phyloP scores from a whole-genome alignment of 2,888 invertebrate species.

The Tipula confusa region DNA sequence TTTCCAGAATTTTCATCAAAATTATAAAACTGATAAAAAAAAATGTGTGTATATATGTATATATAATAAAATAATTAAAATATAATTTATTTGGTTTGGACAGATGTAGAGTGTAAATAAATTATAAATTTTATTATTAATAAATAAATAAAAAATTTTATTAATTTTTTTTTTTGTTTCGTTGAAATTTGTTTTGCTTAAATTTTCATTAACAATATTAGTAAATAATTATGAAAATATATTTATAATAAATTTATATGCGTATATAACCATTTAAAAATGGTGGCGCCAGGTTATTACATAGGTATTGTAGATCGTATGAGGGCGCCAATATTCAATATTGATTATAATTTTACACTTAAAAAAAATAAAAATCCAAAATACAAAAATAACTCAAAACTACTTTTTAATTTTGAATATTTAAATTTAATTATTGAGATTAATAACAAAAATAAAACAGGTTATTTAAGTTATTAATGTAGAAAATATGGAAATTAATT shows the following conservation, averaged over 20 bases:
- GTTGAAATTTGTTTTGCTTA: too few species aligned
- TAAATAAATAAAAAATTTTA: neutral
- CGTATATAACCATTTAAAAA: too few species aligned
- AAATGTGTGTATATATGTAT: neutral
- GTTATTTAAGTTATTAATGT: neutral
- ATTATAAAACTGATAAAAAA: neutral
- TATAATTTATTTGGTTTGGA: slow-evolving; percentile 12
- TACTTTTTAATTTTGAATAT: neutral
- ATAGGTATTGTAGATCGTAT: neutral
- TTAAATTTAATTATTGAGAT: neutral
- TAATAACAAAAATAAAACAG: neutral
- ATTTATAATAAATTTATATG: neutral
- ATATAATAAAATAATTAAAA: neutral
- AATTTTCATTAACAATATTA: slow-evolving; percentile 6
- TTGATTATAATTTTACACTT: slow-evolving; percentile 20
- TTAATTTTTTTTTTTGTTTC: neutral
- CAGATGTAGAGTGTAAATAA: slow-evolving; percentile 3
- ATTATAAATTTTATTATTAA: neutral
- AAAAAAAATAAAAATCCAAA: neutral
- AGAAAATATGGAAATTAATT: neutral
- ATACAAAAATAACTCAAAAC: neutral
- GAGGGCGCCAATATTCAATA: neutral
- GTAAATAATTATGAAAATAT: neutral
- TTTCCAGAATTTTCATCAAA: neutral
- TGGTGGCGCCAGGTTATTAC: slow-evolving; percentile 3